Conservation (phyloP, 1,140 invertebrate genomes). For the Onthophagus taurus region DNA sequence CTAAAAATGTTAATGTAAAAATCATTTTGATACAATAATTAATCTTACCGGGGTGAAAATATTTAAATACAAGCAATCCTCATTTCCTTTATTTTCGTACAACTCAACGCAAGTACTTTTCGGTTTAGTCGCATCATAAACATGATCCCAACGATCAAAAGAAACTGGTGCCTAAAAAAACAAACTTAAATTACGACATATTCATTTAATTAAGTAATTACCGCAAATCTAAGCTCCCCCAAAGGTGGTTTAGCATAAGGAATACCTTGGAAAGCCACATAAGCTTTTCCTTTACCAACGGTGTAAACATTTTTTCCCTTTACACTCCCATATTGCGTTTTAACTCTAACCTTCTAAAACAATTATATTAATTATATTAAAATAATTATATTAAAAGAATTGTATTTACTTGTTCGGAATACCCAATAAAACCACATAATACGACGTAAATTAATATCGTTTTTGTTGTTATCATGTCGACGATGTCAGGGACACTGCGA, state of each 20-base stretch:
- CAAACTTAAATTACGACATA: neutral
- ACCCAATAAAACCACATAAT: too few relatives aligned
- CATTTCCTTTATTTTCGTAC: conserved; percentile 16
- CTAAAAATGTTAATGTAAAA: neutral
- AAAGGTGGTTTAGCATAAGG: conserved; percentile 35
- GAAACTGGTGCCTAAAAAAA: conserved; percentile 18
- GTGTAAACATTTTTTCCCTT: neutral
- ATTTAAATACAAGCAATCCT: conserved; percentile 41
- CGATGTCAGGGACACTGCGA: too few relatives aligned
- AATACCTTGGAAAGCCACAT: conserved; percentile 33
- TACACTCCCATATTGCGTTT: neutral
- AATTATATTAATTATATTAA: too few relatives aligned
- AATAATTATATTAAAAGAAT: too few relatives aligned
- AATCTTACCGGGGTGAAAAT: conserved; percentile 36
- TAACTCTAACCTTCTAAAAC: too few relatives aligned
- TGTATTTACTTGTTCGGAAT: too few relatives aligned
- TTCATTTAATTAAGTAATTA: conserved; percentile 3
- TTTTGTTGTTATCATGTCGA: too few relatives aligned
- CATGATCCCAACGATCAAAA: conserved; percentile 16
- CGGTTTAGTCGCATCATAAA: conserved; percentile 20
- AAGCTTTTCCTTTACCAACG: conserved; percentile 12
- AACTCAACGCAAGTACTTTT: conserved; percentile 34
- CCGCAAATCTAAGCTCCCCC: conserved; percentile 30
- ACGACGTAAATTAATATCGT: too few relatives aligned
- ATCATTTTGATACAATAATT: conserved; percentile 18